Evolutionary conservation across 1,140 invertebrate species (phyloP), one percentile per base, ranked within the genome.

Genomic region (Camponotus pennsylvanicus): DNA sequence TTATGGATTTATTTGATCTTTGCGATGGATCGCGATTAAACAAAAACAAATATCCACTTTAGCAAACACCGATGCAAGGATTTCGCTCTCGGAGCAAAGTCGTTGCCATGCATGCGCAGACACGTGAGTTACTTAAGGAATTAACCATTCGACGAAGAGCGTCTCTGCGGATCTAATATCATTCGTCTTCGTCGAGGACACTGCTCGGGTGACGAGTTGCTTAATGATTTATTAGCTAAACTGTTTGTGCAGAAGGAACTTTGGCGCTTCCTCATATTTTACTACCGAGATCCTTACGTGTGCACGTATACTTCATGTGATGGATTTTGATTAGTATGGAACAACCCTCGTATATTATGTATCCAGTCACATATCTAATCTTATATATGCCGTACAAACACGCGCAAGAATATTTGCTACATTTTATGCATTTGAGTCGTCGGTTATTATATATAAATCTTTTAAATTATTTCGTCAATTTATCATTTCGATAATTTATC

Each of bases 201-300:
- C 18, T 49, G 66, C 55, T 61, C 70, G 55, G 27, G 55, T 67
- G 63, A 85, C 34, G 82, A 85, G 49, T 85, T 77, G 52, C 34
- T 87, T 85, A 85, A 87, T 85, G 83, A 85, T 85, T 87, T 85
- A 87, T 87, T 87, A 87, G 82, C 18, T 66, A 67, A 70, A 71
- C 77, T 21, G n/a, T 57, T 42, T 79, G 42, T 21, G 15, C 40
- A 61, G 66, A 83, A 55, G 61, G 52, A 84, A 57, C 13, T 63
- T 37, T 4, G 3, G 21, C 6, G 71, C 27, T 13, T 52, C 15
- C n/a, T 40, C 82, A 13, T 66, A 78, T 6, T 45, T 77, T 77
- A 37, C 27, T 34, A 9, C 8, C 40, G 18, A 21, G 13, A 45
- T 27, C 18, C 34, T 21, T 57, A 3, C 8, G 3, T 0, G n/a